phyloP scores from a whole-genome alignment of 2,888 invertebrate genomes.

The Petrophora chlorosata region DNA sequence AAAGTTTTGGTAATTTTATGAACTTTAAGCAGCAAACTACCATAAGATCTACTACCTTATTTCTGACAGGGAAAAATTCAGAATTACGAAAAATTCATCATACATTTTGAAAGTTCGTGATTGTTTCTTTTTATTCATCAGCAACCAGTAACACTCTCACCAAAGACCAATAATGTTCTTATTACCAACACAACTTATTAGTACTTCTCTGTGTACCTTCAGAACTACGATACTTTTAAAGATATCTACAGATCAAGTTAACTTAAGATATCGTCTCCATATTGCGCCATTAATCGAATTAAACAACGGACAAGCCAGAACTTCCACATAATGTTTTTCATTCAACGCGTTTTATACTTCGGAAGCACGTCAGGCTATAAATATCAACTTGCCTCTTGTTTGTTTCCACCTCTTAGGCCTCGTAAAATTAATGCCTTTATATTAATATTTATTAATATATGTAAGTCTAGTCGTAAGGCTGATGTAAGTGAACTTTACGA shows the following conservation, averaged over 20 bases:
- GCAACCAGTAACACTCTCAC: too few species aligned
- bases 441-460: constrained; percentile 80
- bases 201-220: too few species aligned
- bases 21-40: too few species aligned
- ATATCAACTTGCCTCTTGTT: constrained; percentile 74
- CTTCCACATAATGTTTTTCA: constrained; percentile 36
- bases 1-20: too few species aligned
- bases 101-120: too few species aligned
- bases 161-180: too few species aligned
- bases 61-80: too few species aligned
- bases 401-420: constrained; percentile 76
- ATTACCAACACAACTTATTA: too few species aligned
- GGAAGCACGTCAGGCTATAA: constrained; percentile 67
- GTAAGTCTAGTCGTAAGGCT: constrained; percentile 51
- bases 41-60: too few species aligned
- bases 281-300: constrained; percentile 46
- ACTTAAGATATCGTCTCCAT: constrained; percentile 36
- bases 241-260: constrained; percentile 17
- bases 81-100: too few species aligned
- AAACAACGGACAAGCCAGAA: constrained; percentile 44
- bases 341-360: constrained; percentile 48
- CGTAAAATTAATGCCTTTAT: constrained; percentile 77
- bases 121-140: too few species aligned
- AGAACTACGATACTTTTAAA: constrained; percentile 45
- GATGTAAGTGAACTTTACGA: constrained; percentile 74